Conservation (phyloP, 2,888 invertebrate species). For the Aphelenchoides bicaudatus region DNA sequence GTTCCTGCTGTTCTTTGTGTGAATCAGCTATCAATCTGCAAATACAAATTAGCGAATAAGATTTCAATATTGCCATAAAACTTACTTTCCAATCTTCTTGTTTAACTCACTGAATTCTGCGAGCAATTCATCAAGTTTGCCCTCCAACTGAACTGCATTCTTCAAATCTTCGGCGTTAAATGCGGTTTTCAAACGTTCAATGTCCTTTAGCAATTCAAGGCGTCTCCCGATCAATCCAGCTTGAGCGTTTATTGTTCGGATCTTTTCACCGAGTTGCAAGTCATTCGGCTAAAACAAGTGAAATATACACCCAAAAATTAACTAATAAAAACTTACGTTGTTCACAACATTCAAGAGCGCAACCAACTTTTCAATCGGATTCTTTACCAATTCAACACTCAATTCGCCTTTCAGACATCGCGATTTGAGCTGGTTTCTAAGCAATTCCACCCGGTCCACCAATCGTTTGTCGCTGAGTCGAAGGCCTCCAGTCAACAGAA, state of each 20-base stretch:
- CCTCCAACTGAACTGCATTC: conserved; percentile 1
- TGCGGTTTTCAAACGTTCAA: conserved; percentile 11
- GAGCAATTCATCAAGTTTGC: conserved; percentile 11
- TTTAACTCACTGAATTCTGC: conserved; percentile 3
- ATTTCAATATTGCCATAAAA: conserved; percentile 7
- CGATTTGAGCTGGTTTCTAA: neutral
- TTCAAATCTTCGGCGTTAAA: conserved; percentile 6
- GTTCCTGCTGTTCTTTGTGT: conserved; percentile 3
- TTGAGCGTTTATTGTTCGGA: conserved; percentile 16
- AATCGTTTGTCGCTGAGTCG: neutral
- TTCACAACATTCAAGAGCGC: conserved; percentile 9
- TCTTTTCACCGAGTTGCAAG: conserved; percentile 13
- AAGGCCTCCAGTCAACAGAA: conserved; percentile 8
- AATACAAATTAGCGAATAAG: neutral
- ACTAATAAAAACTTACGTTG: conserved; percentile 12
- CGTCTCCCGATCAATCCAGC: conserved; percentile 5
- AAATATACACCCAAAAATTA: neutral
- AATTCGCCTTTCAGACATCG: conserved; percentile 11
- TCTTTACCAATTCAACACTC: conserved; percentile 8
- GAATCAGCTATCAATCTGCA: conserved; percentile 2
- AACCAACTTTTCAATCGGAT: conserved; percentile 13
- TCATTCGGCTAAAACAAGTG: conserved; percentile 10
- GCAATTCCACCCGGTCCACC: neutral
- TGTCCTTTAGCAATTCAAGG: conserved; percentile 15
- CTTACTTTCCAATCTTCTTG: neutral